Base-by-base conservation (phyloP, 2,797 vertebrate species). In the Semaprochilodus insignis region DNA sequence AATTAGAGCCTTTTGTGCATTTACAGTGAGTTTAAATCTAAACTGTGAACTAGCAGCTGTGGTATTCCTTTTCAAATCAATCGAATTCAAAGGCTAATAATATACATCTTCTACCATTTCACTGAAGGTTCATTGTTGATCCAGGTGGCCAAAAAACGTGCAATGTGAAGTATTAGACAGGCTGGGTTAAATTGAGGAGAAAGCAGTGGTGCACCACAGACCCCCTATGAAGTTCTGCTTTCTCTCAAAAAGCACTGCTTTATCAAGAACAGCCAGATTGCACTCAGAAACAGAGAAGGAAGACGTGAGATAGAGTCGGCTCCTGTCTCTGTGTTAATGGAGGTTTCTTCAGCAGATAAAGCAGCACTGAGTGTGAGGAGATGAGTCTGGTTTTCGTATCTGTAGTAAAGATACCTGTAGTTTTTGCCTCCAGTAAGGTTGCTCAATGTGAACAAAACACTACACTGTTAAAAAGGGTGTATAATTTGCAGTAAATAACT, bases 181-280 rank as follows among this genome's bases (percentile, higher is more conserved):
- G 25, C 62, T 19, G 70, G 31, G 31, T 74, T 67, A 78, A 66
- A 65, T 34, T 10, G 11, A 74, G 16, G 21, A 66, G 31, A 70
- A 70, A 70, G 66, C 55, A 67, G 63, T 27, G 52, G 78, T 67
- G 67, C 23, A 62, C 57, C 74, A 67, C n/a, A 66, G 59, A 27
- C 54, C 59, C 31, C 76, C 48, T 16, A 36, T 63, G 59, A 55
- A 36, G 62, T 71, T 69, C 80, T 82, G 80, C 40, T 57, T 82
- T 57, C 23, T 79, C 23, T 82, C 65, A 69, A 67, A n/a, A 76
- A 25, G 44, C 54, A 67, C 54, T 74, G 48, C 74, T 72, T 36
- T 74, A 31, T 78, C 60, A 74, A 11, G 67, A 13, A 55, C n/a
- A 36, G 57, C n/a, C 62, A 78, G 67, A 71, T 73, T 78, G 71